Conservation (phyloP, 2,113 vertebrate species). For the Eonycteris spelaea region DNA sequence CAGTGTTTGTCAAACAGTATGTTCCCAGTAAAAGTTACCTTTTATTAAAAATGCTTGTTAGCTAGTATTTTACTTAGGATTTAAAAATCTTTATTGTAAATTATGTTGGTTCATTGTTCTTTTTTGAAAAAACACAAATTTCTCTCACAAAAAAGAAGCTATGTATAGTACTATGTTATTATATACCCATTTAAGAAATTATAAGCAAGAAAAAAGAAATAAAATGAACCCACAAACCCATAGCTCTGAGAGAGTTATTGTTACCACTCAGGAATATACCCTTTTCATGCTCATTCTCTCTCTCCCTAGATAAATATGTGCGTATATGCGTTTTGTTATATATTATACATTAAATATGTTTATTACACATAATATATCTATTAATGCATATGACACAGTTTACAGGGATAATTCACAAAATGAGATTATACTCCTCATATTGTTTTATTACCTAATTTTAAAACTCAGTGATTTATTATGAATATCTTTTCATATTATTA, state of each 20-base stretch:
- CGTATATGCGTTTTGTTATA: not conserved
- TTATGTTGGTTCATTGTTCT: not conserved
- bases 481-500: not conserved
- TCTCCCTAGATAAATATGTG: not conserved
- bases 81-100: not conserved
- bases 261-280: not conserved
- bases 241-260: not conserved
- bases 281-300: not conserved
- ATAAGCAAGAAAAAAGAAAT: not conserved
- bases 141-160: not conserved
- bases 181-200: not conserved
- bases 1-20: not conserved
- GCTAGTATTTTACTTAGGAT: constrained; percentile 11
- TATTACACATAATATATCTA: not conserved
- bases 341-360: not conserved
- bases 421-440: not conserved
- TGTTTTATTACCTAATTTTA: not conserved
- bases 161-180: not conserved
- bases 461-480: not conserved
- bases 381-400: not conserved
- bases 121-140: not conserved
- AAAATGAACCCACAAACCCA: not conserved
- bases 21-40: not conserved
- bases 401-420: not conserved
- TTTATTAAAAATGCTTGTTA: constrained; percentile 16